Percentiles rank a stretch among this genome's conserved stretches.
Evolutionary conservation across 2,888 invertebrate species (phyloP).

Genomic region (Galerucella pusilla): DNA sequence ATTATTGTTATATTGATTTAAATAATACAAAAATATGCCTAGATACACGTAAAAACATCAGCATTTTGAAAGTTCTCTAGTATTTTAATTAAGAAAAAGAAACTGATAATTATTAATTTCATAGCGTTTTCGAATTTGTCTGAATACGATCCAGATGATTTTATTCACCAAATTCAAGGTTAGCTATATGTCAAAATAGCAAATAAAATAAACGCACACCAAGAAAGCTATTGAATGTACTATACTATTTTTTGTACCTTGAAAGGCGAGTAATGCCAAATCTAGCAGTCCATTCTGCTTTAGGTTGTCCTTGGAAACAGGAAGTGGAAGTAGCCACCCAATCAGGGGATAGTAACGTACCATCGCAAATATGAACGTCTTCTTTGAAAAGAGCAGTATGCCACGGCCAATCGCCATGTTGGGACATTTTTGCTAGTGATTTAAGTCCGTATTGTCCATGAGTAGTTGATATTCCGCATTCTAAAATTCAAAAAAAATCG

Average conservation of each 20-base stretch:
- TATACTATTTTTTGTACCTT: conserved; percentile 34
- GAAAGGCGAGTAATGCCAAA: conserved; percentile 81
- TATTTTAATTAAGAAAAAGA: too few relatives aligned
- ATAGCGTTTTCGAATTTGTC: too few relatives aligned
- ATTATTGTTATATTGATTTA: background rate
- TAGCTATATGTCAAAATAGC: too few relatives aligned
- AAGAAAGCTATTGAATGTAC: too few relatives aligned
- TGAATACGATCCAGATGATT: too few relatives aligned
- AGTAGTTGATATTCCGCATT: conserved; percentile 62
- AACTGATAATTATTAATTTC: too few relatives aligned
- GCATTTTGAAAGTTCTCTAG: too few relatives aligned
- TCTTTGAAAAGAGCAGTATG: conserved; percentile 85
- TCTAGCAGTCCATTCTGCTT: conserved; percentile 87
- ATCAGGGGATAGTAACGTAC: conserved; percentile 81
- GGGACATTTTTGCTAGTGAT: conserved; percentile 75
- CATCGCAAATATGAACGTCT: conserved; percentile 89
- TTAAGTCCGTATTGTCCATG: conserved; percentile 53
- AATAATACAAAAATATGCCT: too few relatives aligned
- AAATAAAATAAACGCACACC: too few relatives aligned
- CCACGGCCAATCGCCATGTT: conserved; percentile 94
- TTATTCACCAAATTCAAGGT: too few relatives aligned
- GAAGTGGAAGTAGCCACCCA: conserved; percentile 91
- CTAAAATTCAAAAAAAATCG: conserved; percentile 45
- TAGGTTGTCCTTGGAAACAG: conserved; percentile 87
- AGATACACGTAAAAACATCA: too few relatives aligned